Evolutionary conservation across 2,113 vertebrate genomes (phyloP), one percentile per base, ranked within the genome.

Genomic region (Callopanchax toddi): DNA sequence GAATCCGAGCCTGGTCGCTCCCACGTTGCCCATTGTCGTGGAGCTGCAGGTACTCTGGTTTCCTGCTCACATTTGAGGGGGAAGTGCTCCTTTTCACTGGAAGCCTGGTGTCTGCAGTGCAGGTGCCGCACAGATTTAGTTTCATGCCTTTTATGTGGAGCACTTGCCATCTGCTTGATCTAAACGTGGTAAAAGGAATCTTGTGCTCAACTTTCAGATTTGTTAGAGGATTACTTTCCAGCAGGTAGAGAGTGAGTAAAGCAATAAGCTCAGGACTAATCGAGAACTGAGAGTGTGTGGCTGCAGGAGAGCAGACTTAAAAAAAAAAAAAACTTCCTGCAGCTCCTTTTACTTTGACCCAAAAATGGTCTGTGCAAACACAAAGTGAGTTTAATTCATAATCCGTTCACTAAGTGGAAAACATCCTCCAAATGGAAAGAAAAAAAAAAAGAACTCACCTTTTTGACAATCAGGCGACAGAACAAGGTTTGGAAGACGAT

Each of bases 91-190:
- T 83, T 87, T 89, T 83, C 87, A 85, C 2, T 62, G 39, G 50
- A 70, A 22, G 67, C 55, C 67, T 8, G 74, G 78, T 58, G 72
- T 70, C 65, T 59, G 60, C 29, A 12, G 29, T 34, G 80, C 85
- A 89, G 84, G 85, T 89, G 87, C 76, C 84, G 63, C 73, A 34
- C 71, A 66, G 79, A 85, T 87, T 81, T 22, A 62, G 76, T 87
- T 89, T 83, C 87, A 83, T 61, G 77, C 21, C 76, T 72, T 87
- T 86, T 86, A 85, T 85, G 60, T 26, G 18, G 58, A 71, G 74
- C 78, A 83, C 68, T 83, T 80, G 78, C 87, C 87, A 89, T 89
- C 87, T 89, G 83, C 82, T 72, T 69, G 71, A 74, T 84, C 76
- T 63, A 53, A 36, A 56, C 32, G 32, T 69, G 26, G 67, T 58